These are phyloP conservation scores for Darevskia mixta DNA, from an alignment of 2,797 vertebrate genomes.

Conservation along the genomic window DNA sequence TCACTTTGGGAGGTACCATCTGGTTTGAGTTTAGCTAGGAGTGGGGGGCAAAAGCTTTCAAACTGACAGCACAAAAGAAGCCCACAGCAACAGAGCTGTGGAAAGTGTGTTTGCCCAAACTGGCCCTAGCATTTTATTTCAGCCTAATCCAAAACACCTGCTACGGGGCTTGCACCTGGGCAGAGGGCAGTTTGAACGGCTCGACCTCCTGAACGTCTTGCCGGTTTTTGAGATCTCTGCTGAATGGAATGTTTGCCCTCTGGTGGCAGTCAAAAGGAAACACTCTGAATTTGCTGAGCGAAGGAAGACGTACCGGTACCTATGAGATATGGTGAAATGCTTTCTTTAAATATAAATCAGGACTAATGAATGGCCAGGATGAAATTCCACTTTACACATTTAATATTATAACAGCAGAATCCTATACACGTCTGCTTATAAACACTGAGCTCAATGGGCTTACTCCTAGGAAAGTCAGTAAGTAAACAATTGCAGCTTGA, in stretches of 20 bases:
- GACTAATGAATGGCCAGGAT: not conserved
- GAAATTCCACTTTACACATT: not conserved
- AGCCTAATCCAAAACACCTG: conserved; percentile 41
- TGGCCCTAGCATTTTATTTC: not conserved
- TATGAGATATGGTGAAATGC: not conserved
- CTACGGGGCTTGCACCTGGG: not conserved
- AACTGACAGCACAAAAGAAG: not conserved
- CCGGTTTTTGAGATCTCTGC: rapidly evolving
- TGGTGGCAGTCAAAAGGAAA: conserved; percentile 11
- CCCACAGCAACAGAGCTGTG: not conserved
- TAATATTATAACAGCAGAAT: too few relatives aligned
- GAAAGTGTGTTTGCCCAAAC: conserved; percentile 1
- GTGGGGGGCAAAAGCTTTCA: not conserved
- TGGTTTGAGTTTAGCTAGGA: conserved; percentile 52
- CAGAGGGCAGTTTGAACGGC: rapidly evolving
- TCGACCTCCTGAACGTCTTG: too few relatives aligned
- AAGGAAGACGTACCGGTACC: not conserved
- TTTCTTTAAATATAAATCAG: not conserved
- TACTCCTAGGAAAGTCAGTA: too few relatives aligned
- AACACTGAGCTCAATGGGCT: not conserved
- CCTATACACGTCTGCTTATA: too few relatives aligned
- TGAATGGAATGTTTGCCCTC: conserved; percentile 38
- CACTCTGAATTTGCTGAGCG: not conserved
- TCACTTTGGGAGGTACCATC: conserved; percentile 53
- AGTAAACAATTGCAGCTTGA: too few relatives aligned